Evolutionary conservation across 2,113 vertebrate genomes (phyloP), one percentile per base, ranked within the genome.

Genomic region (Xiphorhynchus elegans): DNA sequence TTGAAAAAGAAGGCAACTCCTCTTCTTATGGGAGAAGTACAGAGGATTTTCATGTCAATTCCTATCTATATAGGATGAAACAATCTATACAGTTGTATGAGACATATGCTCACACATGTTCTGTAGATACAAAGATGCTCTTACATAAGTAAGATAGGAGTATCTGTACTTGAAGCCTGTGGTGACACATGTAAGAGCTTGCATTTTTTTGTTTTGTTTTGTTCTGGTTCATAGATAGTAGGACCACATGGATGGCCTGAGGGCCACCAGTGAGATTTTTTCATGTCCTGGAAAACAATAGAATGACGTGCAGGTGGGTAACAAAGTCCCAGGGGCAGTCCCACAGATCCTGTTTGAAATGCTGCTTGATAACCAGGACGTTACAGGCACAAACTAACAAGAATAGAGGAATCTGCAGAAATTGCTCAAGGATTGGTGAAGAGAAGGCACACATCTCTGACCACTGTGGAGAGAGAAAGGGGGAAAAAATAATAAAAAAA

Each of bases 221-320:
- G 1, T 16, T 52, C 46, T 67, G n/a, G 17, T 68, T 85, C 44
- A 39, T 0, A 0, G 28, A 18, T 29, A 84, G 15, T 17, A 37
- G 31, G 37, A 56, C n/a, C 10, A 28, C 21, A 39, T 3, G 47
- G 37, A 46, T 20, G 15, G 47, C 6, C 42, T 44, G 14, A 63
- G 7, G 11, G 58, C 23, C 21, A 67, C 9, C 52, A 67, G 6
- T n/a, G 37, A 81, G 17, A 76, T 42, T 18, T 67, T 37, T n/a
- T 33, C 52, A 64, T 5, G 7, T 62, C 28, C 58, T 49, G 15
- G 9, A 50, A 84, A 67, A 11, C 25, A 35, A 19, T 7, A 70
- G 14, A 46, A 62, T 18, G 59, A 58, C 17, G n/a, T 62, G 16
- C 46, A 91, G 28, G 21, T 24, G 10, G 7, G 12, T 77, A 24